Percentiles rank a stretch among this genome's conserved stretches.
phyloP scores from a whole-genome alignment of 2,797 vertebrate genomes.

The Cyclura pinguis region DNA sequence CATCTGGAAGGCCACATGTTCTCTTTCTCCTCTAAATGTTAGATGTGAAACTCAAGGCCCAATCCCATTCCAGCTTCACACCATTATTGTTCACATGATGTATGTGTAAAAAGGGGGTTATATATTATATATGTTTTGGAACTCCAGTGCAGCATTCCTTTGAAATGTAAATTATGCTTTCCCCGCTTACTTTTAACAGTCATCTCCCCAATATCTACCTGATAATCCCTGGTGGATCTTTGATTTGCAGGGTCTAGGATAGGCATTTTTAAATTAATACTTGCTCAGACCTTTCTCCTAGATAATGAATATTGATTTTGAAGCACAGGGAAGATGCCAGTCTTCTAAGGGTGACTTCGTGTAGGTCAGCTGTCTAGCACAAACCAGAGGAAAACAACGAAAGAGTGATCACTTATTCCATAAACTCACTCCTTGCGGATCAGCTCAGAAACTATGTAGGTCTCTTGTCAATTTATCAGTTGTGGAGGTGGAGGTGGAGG shows the following conservation, averaged over 20 bases:
- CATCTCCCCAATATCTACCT: background rate
- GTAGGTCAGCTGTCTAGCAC: background rate
- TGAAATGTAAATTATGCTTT: background rate
- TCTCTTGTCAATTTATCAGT: background rate
- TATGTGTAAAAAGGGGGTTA: background rate
- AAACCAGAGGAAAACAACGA: background rate
- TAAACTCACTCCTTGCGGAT: background rate
- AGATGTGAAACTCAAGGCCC: no score
- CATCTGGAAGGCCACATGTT: no score
- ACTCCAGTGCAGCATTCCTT: background rate
- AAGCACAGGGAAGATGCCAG: constrained; percentile 4
- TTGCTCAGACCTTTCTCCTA: background rate
- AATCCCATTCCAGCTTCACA: background rate
- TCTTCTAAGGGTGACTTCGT: constrained; percentile 3
- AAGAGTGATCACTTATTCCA: background rate
- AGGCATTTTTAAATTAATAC: constrained; percentile 10
- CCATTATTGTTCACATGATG: background rate
- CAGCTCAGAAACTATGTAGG: background rate
- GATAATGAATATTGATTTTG: constrained; percentile 1
- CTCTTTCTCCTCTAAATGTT: no score
- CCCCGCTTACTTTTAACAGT: background rate
- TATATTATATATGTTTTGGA: background rate
- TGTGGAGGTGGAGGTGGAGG: background rate
- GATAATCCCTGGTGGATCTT: background rate
- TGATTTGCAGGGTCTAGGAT: background rate